These are phyloP conservation scores for Drosophila mayri DNA, from an alignment of 1,140 invertebrate genomes.

Conservation along the genomic window DNA sequence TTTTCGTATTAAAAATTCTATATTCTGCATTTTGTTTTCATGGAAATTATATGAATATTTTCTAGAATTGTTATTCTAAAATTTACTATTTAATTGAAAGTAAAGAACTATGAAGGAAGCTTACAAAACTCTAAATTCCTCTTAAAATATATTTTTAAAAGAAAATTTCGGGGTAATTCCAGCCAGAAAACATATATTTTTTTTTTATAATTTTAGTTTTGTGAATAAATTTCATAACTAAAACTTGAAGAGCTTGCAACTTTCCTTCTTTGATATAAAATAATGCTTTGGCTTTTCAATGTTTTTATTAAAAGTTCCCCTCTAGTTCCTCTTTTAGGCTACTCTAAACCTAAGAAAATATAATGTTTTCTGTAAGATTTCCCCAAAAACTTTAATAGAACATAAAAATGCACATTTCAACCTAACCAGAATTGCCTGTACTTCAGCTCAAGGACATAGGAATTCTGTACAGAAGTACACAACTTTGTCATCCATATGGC, in stretches of 20 bases:
- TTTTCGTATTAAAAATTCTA: neutral
- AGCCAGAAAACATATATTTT: neutral
- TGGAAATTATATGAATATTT: neutral
- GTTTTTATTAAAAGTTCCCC: too few species aligned
- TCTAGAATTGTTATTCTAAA: neutral
- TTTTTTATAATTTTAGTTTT: neutral
- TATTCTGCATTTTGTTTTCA: neutral
- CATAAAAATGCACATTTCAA: neutral
- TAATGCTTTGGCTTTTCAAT: neutral
- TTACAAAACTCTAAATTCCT: neutral
- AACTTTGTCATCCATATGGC: slow-evolving; percentile 23
- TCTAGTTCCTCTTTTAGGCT: too few species aligned
- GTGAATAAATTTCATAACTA: neutral
- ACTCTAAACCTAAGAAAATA: neutral
- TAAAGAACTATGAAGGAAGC: neutral
- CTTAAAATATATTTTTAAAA: neutral
- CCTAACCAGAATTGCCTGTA: neutral
- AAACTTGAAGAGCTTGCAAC: too few species aligned
- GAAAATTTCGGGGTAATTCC: neutral
- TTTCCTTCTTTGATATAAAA: too few species aligned
- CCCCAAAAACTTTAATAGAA: neutral
- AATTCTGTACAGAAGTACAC: neutral
- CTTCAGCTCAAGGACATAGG: neutral
- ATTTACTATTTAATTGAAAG: neutral
- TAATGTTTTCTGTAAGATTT: neutral